These are phyloP conservation scores for Tinea pellionella DNA, from an alignment of 2,888 invertebrate species.

Conservation along the genomic window DNA sequence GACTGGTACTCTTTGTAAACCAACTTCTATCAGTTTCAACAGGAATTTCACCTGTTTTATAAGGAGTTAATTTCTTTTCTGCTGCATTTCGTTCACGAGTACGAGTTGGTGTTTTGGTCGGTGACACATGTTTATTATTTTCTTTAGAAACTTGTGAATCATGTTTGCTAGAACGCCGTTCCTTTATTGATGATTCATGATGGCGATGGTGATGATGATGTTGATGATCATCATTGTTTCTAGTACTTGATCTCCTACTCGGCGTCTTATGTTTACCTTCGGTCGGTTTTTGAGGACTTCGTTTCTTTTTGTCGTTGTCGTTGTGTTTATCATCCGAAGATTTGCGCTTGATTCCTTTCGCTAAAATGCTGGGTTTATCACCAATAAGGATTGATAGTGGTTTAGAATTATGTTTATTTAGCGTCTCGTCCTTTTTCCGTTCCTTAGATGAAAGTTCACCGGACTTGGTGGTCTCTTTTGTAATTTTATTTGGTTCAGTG, in stretches of 20 bases:
- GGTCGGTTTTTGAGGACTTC: constrained; percentile 52
- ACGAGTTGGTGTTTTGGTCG: constrained; percentile 28
- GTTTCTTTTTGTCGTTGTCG: constrained; percentile 55
- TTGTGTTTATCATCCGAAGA: constrained; percentile 45
- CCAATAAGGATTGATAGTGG: not conserved
- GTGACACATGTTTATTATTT: constrained; percentile 24
- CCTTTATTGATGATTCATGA: constrained; percentile 22
- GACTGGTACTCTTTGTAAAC: constrained; percentile 51
- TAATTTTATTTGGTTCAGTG: constrained; percentile 52
- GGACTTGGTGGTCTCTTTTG: constrained; percentile 72
- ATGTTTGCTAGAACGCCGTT: constrained; percentile 25
- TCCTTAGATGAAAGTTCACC: constrained; percentile 71
- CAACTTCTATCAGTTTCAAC: constrained; percentile 46
- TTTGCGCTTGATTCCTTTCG: not conserved
- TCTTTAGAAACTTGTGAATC: constrained; percentile 20
- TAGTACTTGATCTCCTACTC: constrained; percentile 15
- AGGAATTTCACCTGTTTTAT: constrained; percentile 31
- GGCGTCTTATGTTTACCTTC: constrained; percentile 23
- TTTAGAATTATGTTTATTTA: constrained; percentile 37
- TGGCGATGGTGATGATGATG: constrained; percentile 21
- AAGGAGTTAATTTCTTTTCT: constrained; percentile 34
- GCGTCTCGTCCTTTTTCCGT: constrained; percentile 73
- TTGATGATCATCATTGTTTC: not conserved
- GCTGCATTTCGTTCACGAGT: constrained; percentile 25
- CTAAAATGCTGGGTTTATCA: not conserved